Percentiles rank a stretch among this genome's conserved stretches.
phyloP scores from a whole-genome alignment of 2,888 invertebrate genomes.

The Ypsolopha scabrella region DNA sequence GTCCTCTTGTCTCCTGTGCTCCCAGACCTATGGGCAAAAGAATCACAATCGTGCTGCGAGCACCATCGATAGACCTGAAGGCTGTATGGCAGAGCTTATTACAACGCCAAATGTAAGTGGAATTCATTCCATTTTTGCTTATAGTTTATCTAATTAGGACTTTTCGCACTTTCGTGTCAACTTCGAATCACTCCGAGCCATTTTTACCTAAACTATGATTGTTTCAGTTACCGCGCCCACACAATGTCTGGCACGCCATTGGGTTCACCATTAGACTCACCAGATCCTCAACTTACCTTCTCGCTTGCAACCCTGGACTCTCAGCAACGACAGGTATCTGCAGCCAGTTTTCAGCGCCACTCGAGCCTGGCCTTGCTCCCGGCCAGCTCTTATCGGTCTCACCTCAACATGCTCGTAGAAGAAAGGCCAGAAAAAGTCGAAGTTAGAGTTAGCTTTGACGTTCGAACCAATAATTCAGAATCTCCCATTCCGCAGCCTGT shows the following conservation, averaged over 20 bases:
- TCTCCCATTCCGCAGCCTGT: conserved; percentile 45
- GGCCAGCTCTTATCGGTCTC: conserved; percentile 62
- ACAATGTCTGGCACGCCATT: conserved; percentile 83
- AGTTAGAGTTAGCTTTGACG: conserved; percentile 58
- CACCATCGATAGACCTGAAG: conserved; percentile 86
- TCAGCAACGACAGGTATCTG: conserved; percentile 74
- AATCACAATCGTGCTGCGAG: conserved; percentile 79
- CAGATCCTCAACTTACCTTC: conserved; percentile 76
- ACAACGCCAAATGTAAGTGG: conserved; percentile 86
- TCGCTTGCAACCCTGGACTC: conserved; percentile 72
- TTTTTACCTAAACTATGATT: neutral
- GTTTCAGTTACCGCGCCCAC: conserved; percentile 83
- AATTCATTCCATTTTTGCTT: neutral
- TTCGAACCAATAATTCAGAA: conserved; percentile 37
- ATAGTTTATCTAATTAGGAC: too few species aligned
- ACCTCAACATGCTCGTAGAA: conserved; percentile 61
- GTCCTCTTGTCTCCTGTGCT: conserved; percentile 80
- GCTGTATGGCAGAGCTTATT: conserved; percentile 92
- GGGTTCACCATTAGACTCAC: conserved; percentile 87
- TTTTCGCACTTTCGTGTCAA: neutral
- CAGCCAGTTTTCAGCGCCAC: conserved; percentile 60
- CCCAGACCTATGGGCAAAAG: conserved; percentile 77
- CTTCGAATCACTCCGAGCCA: neutral
- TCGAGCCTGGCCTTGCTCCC: conserved; percentile 57
- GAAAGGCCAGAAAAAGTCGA: conserved; percentile 53